Evolutionary conservation across 2,888 invertebrate species (phyloP).

Genomic region (Athalia rosae): DNA sequence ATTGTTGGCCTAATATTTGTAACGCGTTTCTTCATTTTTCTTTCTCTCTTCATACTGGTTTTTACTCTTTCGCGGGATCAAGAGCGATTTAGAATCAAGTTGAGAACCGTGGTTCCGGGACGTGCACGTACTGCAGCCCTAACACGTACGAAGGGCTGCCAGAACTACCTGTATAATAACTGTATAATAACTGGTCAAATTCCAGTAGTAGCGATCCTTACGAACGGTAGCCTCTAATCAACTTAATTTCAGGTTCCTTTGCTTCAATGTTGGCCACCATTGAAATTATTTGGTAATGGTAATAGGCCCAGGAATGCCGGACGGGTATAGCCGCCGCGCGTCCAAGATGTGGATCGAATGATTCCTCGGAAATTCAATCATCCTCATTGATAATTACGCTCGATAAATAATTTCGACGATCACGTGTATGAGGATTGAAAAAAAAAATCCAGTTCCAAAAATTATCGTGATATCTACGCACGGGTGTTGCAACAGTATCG

Average conservation of each 20-base stretch:
- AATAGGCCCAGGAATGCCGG: conserved; percentile 69
- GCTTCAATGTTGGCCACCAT: conserved; percentile 66
- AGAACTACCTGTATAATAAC: conserved; percentile 54
- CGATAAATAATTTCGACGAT: no score
- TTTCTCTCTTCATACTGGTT: neutral
- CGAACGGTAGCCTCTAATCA: conserved; percentile 74
- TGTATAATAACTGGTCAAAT: conserved; percentile 72
- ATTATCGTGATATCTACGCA: no score
- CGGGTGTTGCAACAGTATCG: no score
- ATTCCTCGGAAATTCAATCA: no score
- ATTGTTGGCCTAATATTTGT: neutral
- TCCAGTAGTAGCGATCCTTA: conserved; percentile 72
- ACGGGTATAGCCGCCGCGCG: neutral
- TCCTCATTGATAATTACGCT: no score
- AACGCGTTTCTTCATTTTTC: no score
- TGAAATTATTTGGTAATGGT: conserved; percentile 72
- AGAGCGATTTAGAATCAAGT: conserved; percentile 15
- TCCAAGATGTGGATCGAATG: no score
- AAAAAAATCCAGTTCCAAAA: no score
- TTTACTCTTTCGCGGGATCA: neutral
- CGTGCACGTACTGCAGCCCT: conserved; percentile 53
- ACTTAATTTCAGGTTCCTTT: conserved; percentile 71
- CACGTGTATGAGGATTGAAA: no score
- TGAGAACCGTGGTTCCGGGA: conserved; percentile 58
- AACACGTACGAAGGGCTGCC: conserved; percentile 52